These are phyloP conservation scores for Crocidura indochinensis DNA, from an alignment of 2,797 vertebrate species.

Conservation along the genomic window DNA sequence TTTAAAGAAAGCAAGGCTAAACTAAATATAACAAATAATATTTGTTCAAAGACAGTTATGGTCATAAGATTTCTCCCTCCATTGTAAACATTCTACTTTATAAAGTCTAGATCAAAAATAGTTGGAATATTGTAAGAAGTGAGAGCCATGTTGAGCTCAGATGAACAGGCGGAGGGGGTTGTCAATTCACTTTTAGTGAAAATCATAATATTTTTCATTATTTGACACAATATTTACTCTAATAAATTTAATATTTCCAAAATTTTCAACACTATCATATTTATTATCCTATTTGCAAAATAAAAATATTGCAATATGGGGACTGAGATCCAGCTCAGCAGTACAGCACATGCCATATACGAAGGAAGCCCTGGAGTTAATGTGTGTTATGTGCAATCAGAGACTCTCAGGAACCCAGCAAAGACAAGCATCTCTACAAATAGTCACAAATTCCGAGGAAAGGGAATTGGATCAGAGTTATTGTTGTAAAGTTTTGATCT, in stretches of 20 bases:
- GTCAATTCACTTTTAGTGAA: conserved; percentile 19
- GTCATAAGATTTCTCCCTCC: not conserved
- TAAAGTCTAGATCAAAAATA: not conserved
- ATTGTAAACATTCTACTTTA: conserved; percentile 28
- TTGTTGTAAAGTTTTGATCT: no score
- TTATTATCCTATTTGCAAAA: not conserved
- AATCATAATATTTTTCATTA: conserved; percentile 8
- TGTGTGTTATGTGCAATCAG: no score
- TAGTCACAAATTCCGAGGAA: no score
- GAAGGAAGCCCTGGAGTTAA: no score
- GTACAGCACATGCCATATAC: no score
- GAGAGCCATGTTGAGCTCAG: conserved; percentile 17
- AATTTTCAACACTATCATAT: conserved; percentile 10
- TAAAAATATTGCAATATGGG: not conserved
- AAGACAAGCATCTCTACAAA: no score
- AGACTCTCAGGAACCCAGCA: no score
- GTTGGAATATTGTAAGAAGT: conserved; percentile 7
- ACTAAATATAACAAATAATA: conserved; percentile 32
- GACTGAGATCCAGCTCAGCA: no score
- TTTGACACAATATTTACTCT: conserved; percentile 36
- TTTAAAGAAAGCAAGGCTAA: conserved; percentile 50
- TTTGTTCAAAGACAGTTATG: conserved; percentile 25
- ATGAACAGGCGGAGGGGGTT: not conserved
- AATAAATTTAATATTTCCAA: conserved; percentile 42
- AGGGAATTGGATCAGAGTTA: no score